These are phyloP conservation scores for Aphelenchoides besseyi DNA, from an alignment of 1,140 invertebrate species.

Conservation along the genomic window DNA sequence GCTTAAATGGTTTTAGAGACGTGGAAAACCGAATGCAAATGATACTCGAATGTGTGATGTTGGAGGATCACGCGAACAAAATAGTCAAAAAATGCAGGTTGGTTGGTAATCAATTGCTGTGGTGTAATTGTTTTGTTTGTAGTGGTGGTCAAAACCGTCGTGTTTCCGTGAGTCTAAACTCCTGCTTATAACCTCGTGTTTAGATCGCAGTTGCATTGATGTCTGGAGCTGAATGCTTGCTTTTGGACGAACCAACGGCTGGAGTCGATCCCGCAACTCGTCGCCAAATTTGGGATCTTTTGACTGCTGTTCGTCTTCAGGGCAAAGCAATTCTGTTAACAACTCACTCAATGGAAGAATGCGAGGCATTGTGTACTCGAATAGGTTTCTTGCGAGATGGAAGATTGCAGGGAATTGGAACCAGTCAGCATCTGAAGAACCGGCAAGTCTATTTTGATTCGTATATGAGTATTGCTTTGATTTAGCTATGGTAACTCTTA, in stretches of 20 bases:
- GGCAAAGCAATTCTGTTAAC: conserved; percentile 28
- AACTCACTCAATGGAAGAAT: conserved; percentile 73
- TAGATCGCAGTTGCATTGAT: conserved; percentile 86
- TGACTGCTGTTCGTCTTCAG: conserved; percentile 19
- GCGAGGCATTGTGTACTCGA: conserved; percentile 78
- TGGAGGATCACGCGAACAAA: conserved; percentile 33
- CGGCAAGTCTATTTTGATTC: conserved; percentile 63
- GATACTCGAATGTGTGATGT: conserved; percentile 20
- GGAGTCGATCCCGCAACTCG: conserved; percentile 64
- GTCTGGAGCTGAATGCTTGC: conserved; percentile 84
- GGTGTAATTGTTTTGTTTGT: neutral
- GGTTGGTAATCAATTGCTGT: neutral
- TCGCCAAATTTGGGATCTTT: conserved; percentile 29
- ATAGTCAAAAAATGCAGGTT: conserved; percentile 39
- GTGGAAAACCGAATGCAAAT: conserved; percentile 41
- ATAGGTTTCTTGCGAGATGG: conserved; percentile 83
- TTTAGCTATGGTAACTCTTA: conserved; percentile 20
- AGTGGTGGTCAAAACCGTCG: conserved; percentile 15
- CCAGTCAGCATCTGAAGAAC: conserved; percentile 71
- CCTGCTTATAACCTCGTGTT: conserved; percentile 84
- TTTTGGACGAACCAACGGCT: conserved; percentile 81
- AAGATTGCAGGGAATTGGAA: conserved; percentile 72
- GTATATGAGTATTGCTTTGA: neutral
- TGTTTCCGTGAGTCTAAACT: conserved; percentile 61
- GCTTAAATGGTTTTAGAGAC: conserved; percentile 37